Base-by-base conservation (phyloP, 2,113 vertebrate species). In the Papio anubis region DNA sequence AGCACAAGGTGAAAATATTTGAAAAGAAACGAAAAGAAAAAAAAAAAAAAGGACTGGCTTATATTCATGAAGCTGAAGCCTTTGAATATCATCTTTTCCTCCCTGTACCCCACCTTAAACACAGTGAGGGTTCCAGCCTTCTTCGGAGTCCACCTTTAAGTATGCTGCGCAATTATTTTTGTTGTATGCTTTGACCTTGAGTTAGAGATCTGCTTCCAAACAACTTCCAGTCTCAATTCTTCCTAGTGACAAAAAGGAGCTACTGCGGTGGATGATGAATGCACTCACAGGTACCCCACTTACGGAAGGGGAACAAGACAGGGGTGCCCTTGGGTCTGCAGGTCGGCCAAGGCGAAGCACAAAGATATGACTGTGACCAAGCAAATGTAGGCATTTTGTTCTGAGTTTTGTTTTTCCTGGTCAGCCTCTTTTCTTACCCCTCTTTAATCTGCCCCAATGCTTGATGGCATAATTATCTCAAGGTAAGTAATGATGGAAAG, bases 1-100 rank as follows among this genome's bases (percentile, higher is more conserved):
- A 73, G 84, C 8, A 55, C 90, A 68, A 73, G 82, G 95, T 25
- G 66, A 92, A 93, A 92, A 68, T 48, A 87, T 76, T 76, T 80
- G n/a, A 21, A 96, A 82, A 89, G 79, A 88, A 79, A 83, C 7
- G n/a, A 72, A 72, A 38, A 78, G 32, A 8, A 50, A 27, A 45
- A 13, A 70, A 21, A 43, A 43, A 84, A 86, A 35, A 88, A 23
- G 25, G 10, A 5, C 32, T 50, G 78, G 35, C 76, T 92, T 88
- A 17, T 45, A 52, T 38, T 75, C 61, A 83, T 4, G 64, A 75
- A 86, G 73, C 57, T 0, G 59, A 95, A 90, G 23, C 13, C 57
- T 94, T 61, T 23, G 66, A 50, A 30, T 84, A 70, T 32, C 21
- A 4, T 59, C n/a, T 50, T 80, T 73, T n/a, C 38, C n/a, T 27